phyloP scores from a whole-genome alignment of 2,888 invertebrate genomes.

The Caenorhabditis zanzibari region DNA sequence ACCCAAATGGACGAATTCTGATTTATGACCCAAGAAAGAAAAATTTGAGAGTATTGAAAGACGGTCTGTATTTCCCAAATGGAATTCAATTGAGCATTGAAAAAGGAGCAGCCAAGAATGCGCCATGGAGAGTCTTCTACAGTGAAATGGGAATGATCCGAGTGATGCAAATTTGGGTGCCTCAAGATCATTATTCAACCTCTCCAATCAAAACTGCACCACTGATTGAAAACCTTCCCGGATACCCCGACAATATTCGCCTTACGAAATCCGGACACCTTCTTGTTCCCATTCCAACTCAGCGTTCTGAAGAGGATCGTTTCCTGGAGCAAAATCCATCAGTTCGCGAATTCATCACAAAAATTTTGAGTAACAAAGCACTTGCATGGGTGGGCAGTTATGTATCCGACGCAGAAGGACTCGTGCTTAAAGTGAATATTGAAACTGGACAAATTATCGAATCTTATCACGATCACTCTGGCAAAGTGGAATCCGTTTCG shows the following conservation, averaged over 20 bases:
- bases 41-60: slow-evolving; percentile 60
- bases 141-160: slow-evolving; percentile 74
- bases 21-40: slow-evolving; percentile 66
- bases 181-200: slow-evolving; percentile 61
- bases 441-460: slow-evolving; percentile 69
- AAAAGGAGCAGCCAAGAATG: slow-evolving; percentile 46
- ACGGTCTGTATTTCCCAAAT: slow-evolving; percentile 74
- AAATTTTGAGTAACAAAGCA: slow-evolving; percentile 65
- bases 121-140: slow-evolving; percentile 60
- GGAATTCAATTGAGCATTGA: slow-evolving; percentile 70
- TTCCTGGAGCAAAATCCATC: slow-evolving; percentile 58
- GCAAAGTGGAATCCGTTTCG: slow-evolving; percentile 57
- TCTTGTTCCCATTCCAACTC: slow-evolving; percentile 59
- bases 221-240: slow-evolving; percentile 72
- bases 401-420: slow-evolving; percentile 53
- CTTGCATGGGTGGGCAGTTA: slow-evolving; percentile 51
- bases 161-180: slow-evolving; percentile 68
- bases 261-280: slow-evolving; percentile 55
- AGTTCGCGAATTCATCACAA: slow-evolving; percentile 69
- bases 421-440: slow-evolving; percentile 68
- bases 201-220: slow-evolving; percentile 51
- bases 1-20: slow-evolving; percentile 74
- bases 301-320: slow-evolving; percentile 56
- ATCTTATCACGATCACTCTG: slow-evolving; percentile 67
- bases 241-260: slow-evolving; percentile 76